These are phyloP conservation scores for Drepanosiphum platanoidis DNA, from an alignment of 2,888 invertebrate species.

Conservation along the genomic window DNA sequence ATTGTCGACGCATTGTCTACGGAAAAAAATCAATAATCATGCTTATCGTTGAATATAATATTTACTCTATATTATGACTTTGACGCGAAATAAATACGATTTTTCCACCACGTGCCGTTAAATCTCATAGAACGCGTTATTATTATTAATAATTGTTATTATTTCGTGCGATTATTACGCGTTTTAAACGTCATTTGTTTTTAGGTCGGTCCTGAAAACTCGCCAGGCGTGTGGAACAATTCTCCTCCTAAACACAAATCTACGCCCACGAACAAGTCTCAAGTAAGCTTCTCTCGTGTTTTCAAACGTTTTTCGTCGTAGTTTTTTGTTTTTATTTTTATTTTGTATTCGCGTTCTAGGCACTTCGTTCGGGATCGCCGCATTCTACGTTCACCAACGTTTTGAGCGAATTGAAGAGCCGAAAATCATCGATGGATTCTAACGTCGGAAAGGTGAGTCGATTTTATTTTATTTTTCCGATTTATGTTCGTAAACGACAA, in stretches of 20 bases:
- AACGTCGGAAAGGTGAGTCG: slow-evolving; percentile 64
- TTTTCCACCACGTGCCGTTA: too few species aligned
- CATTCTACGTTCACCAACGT: slow-evolving; percentile 70
- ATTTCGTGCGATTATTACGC: too few species aligned
- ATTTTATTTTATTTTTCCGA: neutral
- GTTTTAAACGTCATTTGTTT: neutral
- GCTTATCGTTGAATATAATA: neutral
- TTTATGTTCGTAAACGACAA: neutral
- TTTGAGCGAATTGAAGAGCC: slow-evolving; percentile 69
- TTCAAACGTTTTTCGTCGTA: neutral
- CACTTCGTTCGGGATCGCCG: slow-evolving; percentile 68
- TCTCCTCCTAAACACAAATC: slow-evolving; percentile 65
- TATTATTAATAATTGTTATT: too few species aligned
- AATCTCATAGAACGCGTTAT: too few species aligned
- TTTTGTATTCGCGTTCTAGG: slow-evolving; percentile 65
- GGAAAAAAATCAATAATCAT: neutral
- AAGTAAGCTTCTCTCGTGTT: slow-evolving; percentile 63
- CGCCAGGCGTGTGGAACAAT: slow-evolving; percentile 57
- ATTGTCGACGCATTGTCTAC: too few species aligned
- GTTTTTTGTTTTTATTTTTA: neutral
- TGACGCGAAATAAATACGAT: neutral
- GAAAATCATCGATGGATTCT: slow-evolving; percentile 69
- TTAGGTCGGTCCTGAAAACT: slow-evolving; percentile 47
- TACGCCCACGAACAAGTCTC: slow-evolving; percentile 65
- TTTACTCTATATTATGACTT: neutral